Evolutionary conservation across 2,113 vertebrate species (phyloP), one percentile per base, ranked within the genome.

Genomic region (Mesocricetus auratus): DNA sequence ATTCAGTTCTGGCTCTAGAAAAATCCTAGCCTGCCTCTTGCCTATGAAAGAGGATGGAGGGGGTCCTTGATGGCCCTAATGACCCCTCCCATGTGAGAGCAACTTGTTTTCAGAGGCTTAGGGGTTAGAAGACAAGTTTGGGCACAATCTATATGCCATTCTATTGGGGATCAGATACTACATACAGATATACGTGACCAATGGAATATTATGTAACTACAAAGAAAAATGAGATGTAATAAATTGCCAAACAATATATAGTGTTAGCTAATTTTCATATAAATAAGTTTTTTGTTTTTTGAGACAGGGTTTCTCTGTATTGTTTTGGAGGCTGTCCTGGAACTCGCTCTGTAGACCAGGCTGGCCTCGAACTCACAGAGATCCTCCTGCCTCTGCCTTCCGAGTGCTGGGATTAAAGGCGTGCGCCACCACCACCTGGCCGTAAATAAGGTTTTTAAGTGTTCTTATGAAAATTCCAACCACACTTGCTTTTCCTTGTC

Each of bases 121-220:
- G 21, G 62, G 33, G 64, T 9, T 4, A 50, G 42, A 69, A 10
- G 42, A 39, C 64, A 42, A 75, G 56, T 42, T 19, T 31, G 58
- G 74, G 58, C 64, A 53, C 56, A 90, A 12, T 24, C 53, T 91
- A 7, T 24, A 6, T 24, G n/a, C 33, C 60, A 68, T 50, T 56
- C 42, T 50, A 3, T 2, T 17, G 17, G 73, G 71, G 69, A 83
- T 36, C 2, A 8, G 4, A 58, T 26, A 0, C 42, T 0, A 1
- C 7, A 7, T 0, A 9, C 45, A 68, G 47, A 24, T 5, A 12
- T 7, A 0, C 0, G 6, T 33, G 3, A 33, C 50, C 24, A 39
- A 7, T 29, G 62, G 60, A 78, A 79, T 31, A 42, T 10, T 47
- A 62, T 5, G 21, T 78, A 86, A 12, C 64, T 58, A 16, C 7